Base-by-base conservation (phyloP, 2,797 vertebrate species). In the Sebastes trivittatus region DNA sequence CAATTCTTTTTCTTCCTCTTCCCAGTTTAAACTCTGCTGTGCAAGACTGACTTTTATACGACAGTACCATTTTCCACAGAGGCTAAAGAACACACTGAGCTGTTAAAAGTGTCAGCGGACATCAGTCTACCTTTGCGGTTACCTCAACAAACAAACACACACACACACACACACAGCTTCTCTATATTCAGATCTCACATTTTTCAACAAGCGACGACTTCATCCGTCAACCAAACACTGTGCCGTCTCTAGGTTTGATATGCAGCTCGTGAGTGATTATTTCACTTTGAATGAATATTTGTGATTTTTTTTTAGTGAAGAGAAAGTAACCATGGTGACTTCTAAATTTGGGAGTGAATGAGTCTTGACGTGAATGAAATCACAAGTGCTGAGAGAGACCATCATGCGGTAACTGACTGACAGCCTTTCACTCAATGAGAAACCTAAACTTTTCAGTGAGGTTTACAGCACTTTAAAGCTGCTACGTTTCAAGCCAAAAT, bases 101-200 rank as follows among this genome's bases (percentile, higher is more conserved):
- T 80, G 85, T 94, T 90, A 90, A 93, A 93, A 91, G 72, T 90
- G 92, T 93, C 93, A 84, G 77, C 60, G 67, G 70, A 82, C 77
- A 88, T 90, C 85, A 58, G 76, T 91, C 93, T 90, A 61, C 62
- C 58, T 86, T 54, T 70, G 60, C 18, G 9, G 52, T 71, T 74
- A 75, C 78, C 34, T 64, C 63, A 0, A 34, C 38, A 69, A 85
- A 89, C 71, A 78, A 25, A 66, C 38, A 66, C 23, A 23, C 23
- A 23, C 23, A 23, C 23, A 23, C 22, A 42, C 36, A 64, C 62
- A 42, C 60, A 14, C 30, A 5, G 8, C 62, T 46, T 72, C 68
- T 80, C 72, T 52, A 62, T 29, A 76, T 85, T 82, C 82, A 80
- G 36, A 82, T 54, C 42, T 56, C n/a, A 14, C 69, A 77, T 85